These are phyloP conservation scores for Eriocheir sinensis DNA, from an alignment of 1,140 invertebrate genomes.

Conservation along the genomic window DNA sequence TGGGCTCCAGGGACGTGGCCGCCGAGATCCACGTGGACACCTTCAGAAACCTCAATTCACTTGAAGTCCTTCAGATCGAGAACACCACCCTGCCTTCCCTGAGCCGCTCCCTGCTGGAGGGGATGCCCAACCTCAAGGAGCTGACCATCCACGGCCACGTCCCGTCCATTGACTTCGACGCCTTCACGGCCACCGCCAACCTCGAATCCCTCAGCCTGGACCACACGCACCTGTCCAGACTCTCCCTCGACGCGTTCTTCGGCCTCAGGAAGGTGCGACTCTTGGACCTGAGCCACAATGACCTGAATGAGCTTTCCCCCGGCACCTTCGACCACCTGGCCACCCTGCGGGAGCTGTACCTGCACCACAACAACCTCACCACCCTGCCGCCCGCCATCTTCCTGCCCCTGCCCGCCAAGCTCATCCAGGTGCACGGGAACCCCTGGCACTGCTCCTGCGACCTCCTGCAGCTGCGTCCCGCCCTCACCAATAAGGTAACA, in stretches of 20 bases:
- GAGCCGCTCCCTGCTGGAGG: conserved; percentile 51
- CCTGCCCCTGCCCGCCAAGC: conserved; percentile 61
- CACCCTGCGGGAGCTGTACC: conserved; percentile 70
- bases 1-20: conserved; percentile 63
- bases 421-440: conserved; percentile 72
- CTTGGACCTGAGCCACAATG: conserved; percentile 74
- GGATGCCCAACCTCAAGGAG: conserved; percentile 69
- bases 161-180: conserved; percentile 70
- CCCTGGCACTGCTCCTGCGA: conserved; percentile 76
- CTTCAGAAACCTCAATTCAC: conserved; percentile 60
- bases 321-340: conserved; percentile 74
- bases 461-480: conserved; percentile 64
- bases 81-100: conserved; percentile 66
- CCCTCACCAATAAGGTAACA: conserved; percentile 72
- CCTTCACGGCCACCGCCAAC: conserved; percentile 67
- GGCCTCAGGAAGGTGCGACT: conserved; percentile 58
- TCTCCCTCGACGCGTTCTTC: conserved; percentile 76
- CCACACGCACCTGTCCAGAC: conserved; percentile 52
- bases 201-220: conserved; percentile 63
- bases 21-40: conserved; percentile 72
- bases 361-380: conserved; percentile 69
- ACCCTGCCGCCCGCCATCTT: conserved; percentile 72
- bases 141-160: conserved; percentile 72
- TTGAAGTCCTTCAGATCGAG: conserved; percentile 63
- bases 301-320: conserved; percentile 53